These are phyloP conservation scores for Montipora foliosa DNA, from an alignment of 64 coral and sea anemone species.

Conservation along the genomic window DNA sequence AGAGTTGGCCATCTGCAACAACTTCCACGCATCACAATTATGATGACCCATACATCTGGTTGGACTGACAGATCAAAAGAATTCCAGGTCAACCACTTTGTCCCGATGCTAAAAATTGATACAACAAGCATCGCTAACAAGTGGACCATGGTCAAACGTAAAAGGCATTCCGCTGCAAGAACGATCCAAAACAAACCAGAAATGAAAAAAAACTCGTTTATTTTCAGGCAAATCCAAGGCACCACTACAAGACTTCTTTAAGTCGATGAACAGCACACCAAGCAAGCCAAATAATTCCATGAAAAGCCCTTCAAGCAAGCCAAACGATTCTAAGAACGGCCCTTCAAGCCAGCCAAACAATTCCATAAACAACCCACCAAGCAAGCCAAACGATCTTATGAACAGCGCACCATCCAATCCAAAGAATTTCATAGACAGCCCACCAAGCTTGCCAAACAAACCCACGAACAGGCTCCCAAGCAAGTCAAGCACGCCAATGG, in stretches of 20 bases:
- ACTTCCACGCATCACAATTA: constrained; percentile 43
- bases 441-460: background rate
- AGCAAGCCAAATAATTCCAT: background rate
- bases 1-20: background rate
- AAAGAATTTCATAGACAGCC: background rate
- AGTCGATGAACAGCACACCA: background rate
- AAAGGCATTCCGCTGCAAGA: constrained; percentile 3
- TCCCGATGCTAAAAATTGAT: background rate
- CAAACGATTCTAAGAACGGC: background rate
- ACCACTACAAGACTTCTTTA: constrained; percentile 13
- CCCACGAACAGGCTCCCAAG: background rate
- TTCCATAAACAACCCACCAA: background rate
- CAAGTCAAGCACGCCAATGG: background rate
- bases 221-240: background rate
- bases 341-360: background rate
- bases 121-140: background rate
- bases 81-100: constrained; percentile 21
- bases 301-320: background rate
- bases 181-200: background rate
- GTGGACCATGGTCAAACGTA: background rate
- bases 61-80: constrained; percentile 14
- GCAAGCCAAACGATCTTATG: background rate
- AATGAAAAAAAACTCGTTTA: background rate
- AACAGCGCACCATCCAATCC: background rate
- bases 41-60: constrained; percentile 20